phyloP scores from a whole-genome alignment of 2,888 invertebrate species.

The Pyrochroa serraticornis region DNA sequence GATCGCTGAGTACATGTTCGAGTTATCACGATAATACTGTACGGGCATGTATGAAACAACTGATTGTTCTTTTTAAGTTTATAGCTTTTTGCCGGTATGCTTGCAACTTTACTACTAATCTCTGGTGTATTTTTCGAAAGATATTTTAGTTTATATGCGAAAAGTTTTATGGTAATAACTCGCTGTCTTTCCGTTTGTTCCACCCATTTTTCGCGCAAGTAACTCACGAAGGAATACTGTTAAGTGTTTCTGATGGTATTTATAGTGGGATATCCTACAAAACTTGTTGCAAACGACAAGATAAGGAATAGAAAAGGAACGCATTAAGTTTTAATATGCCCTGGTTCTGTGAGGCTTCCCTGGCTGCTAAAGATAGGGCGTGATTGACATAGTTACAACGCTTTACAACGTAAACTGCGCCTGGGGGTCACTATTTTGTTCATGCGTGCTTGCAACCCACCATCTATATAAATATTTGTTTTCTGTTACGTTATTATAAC shows the following conservation, averaged over 20 bases:
- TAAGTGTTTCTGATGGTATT: slow-evolving; percentile 23
- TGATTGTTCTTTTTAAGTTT: no score
- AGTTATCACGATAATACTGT: no score
- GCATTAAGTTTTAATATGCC: slow-evolving; percentile 24
- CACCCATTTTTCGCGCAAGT: not conserved
- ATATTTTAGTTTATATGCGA: no score
- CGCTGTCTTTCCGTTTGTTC: not conserved
- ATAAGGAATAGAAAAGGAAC: slow-evolving; percentile 25
- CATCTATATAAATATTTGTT: no score
- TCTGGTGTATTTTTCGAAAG: no score
- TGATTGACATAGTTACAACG: slow-evolving; percentile 25
- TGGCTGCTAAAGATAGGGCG: slow-evolving; percentile 21
- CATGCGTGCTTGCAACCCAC: not conserved
- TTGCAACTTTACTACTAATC: no score
- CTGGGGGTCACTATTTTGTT: slow-evolving; percentile 9
- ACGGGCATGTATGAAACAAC: no score
- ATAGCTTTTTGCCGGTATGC: no score
- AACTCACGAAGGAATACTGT: slow-evolving; percentile 16
- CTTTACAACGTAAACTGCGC: slow-evolving; percentile 14
- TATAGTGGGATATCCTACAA: slow-evolving; percentile 11
- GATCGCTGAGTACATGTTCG: no score
- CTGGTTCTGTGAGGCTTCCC: slow-evolving; percentile 12
- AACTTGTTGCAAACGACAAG: slow-evolving; percentile 26
- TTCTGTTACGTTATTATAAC: no score
- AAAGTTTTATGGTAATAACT: not conserved